Percentiles rank a stretch among this genome's conserved stretches.
Conservation (phyloP, 2,113 vertebrate genomes). For the Anseranas semipalmata region DNA sequence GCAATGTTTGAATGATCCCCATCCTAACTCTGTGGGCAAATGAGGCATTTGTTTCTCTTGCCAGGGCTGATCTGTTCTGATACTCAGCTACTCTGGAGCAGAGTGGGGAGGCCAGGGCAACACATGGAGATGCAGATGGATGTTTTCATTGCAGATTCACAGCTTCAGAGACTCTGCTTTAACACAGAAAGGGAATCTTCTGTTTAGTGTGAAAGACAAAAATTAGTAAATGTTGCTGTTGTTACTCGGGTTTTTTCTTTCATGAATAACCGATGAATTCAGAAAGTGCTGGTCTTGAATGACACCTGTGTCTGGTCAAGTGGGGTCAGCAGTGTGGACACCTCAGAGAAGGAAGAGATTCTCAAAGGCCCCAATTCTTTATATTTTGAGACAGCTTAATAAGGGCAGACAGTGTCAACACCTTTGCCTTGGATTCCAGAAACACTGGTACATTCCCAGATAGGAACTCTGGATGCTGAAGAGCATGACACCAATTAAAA, state of each 20-base stretch:
- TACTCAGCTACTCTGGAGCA: conserved; percentile 45
- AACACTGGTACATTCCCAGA: not conserved
- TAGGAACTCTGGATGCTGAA: not conserved
- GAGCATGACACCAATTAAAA: not conserved
- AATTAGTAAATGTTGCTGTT: conserved; percentile 55
- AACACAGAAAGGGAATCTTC: conserved; percentile 47
- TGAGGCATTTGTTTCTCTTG: not conserved
- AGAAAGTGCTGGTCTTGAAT: not conserved
- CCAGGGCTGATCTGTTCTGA: conserved; percentile 29
- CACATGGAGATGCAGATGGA: conserved; percentile 65
- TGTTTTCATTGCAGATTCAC: conserved; percentile 62
- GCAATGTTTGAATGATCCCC: not conserved
- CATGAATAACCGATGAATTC: conserved; percentile 3
- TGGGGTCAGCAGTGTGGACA: not conserved
- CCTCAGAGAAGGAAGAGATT: not conserved
- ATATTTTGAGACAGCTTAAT: not conserved
- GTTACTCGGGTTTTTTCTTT: conserved; percentile 57
- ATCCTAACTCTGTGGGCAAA: not conserved
- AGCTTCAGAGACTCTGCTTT: conserved; percentile 46
- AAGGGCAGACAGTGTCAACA: not conserved
- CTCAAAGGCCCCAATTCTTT: not conserved
- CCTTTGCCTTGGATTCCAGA: not conserved
- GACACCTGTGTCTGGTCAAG: not conserved
- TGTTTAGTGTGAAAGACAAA: conserved; percentile 63
- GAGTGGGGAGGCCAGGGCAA: conserved; percentile 40